Evolutionary conservation across 2,113 vertebrate genomes (phyloP).

Genomic region (Cyanoderma ruficeps): DNA sequence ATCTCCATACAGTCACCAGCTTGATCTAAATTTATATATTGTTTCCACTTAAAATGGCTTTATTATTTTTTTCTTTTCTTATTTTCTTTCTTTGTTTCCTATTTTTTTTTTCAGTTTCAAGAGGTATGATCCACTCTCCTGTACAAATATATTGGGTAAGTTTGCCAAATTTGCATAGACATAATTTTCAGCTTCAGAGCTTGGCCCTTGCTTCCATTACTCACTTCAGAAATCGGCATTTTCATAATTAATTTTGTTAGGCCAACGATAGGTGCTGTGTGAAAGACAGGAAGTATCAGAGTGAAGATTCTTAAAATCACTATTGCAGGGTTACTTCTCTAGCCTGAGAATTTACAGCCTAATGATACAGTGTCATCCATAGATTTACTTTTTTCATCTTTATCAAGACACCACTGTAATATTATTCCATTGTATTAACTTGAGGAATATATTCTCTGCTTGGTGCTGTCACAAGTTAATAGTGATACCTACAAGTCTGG

Average conservation of each 20-base stretch:
- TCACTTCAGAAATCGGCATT: neutral
- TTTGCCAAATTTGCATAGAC: neutral
- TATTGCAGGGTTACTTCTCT: neutral
- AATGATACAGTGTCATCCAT: neutral
- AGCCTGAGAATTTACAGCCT: neutral
- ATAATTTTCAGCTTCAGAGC: neutral
- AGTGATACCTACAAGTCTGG: neutral
- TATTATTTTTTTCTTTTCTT: neutral
- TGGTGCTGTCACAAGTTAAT: neutral
- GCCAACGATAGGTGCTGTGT: neutral
- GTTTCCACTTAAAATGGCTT: neutral
- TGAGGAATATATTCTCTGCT: neutral
- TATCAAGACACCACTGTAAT: neutral
- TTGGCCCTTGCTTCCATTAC: neutral
- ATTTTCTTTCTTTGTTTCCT: fast-evolving
- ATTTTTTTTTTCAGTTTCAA: neutral
- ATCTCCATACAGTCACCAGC: neutral
- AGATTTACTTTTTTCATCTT: neutral
- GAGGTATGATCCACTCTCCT: neutral
- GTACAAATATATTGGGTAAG: neutral
- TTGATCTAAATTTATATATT: neutral
- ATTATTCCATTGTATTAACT: neutral
- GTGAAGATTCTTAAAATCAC: neutral
- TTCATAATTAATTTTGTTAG: neutral
- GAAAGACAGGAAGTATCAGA: neutral